Conservation (phyloP, 2,797 vertebrate species). For the Gallinago nigripennis region DNA sequence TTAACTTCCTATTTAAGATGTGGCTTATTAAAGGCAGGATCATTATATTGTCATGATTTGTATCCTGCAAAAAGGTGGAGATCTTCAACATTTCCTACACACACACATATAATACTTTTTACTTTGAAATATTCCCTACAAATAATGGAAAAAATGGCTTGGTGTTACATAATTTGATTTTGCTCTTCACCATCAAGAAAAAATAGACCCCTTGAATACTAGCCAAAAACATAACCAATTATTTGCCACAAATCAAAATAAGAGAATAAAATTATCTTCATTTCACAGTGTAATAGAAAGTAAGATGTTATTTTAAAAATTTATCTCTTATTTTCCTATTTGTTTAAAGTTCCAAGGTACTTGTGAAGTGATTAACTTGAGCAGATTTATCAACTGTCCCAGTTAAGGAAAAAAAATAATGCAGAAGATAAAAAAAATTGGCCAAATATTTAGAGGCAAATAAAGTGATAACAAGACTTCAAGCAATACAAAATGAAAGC, state of each 20-base stretch:
- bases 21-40: background rate
- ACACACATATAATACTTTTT: background rate
- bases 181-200: background rate
- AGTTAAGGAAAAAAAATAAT: background rate
- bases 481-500: background rate
- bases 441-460: background rate
- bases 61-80: background rate
- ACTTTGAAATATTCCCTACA: background rate
- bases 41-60: background rate
- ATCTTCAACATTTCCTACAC: background rate
- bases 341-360: background rate
- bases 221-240: background rate
- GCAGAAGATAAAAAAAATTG: background rate
- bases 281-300: background rate
- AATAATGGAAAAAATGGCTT: background rate
- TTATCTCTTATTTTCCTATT: background rate
- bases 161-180: background rate
- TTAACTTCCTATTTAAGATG: background rate
- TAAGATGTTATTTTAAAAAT: background rate
- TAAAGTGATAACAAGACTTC: background rate
- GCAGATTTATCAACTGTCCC: background rate
- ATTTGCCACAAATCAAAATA: background rate
- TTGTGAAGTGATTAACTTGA: background rate
- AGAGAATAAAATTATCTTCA: background rate
- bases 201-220: background rate